Evolutionary conservation across 2,888 invertebrate species (phyloP).

Genomic region (Vannuccia rotundouncinata): DNA sequence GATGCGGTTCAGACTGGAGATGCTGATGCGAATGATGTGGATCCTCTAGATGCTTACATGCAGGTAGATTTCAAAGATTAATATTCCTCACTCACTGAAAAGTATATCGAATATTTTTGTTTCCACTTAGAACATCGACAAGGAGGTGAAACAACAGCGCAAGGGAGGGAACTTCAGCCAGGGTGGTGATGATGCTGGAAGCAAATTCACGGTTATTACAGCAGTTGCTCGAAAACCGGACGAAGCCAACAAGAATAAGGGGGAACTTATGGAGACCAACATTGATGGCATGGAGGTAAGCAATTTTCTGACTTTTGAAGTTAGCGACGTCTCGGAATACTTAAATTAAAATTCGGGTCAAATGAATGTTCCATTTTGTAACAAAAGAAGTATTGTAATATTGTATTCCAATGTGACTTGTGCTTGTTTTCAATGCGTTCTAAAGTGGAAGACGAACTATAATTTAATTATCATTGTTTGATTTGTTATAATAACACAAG

Average conservation of each 20-base stretch:
- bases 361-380: too few species aligned
- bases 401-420: too few species aligned
- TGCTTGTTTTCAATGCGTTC: too few species aligned
- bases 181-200: not conserved
- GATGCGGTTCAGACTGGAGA: conserved; percentile 45
- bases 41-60: conserved; percentile 97
- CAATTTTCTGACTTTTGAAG: not conserved
- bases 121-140: conserved; percentile 17
- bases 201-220: conserved; percentile 22
- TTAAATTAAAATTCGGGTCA: too few species aligned
- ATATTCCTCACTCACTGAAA: not conserved
- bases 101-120: not conserved
- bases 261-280: conserved; percentile 96
- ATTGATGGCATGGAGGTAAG: conserved; percentile 79
- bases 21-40: conserved; percentile 69
- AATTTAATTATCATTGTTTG: too few species aligned
- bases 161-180: not conserved
- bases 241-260: conserved; percentile 62
- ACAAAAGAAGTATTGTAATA: too few species aligned
- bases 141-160: conserved; percentile 4
- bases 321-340: too few species aligned
- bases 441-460: too few species aligned
- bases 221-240: conserved; percentile 40
- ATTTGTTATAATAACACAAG: too few species aligned
- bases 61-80: conserved; percentile 58